These are phyloP conservation scores for Leucoraja erinaceus DNA, from an alignment of 2,113 vertebrate species.

Conservation along the genomic window DNA sequence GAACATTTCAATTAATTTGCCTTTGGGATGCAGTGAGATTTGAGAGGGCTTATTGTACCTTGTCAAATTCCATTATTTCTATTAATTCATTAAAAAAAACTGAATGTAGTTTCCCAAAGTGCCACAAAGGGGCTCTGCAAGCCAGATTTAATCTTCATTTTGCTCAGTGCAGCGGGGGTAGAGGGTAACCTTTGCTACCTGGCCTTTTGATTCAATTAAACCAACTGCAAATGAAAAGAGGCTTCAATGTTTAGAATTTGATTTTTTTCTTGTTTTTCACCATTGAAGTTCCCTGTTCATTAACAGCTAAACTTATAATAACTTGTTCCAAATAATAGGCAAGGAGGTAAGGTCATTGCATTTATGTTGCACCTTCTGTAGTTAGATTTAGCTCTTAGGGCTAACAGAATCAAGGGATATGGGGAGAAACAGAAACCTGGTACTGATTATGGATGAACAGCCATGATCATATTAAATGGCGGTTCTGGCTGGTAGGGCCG, in stretches of 20 bases:
- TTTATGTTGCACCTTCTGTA: neutral
- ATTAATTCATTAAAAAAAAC: neutral
- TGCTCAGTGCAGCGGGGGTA: neutral
- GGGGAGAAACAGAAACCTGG: too few species aligned
- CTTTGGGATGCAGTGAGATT: neutral
- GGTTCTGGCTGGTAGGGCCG: too few species aligned
- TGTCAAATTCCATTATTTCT: conserved; percentile 34
- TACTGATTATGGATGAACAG: too few species aligned
- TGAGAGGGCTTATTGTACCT: conserved; percentile 9
- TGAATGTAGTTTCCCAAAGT: too few species aligned
- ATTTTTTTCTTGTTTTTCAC: neutral
- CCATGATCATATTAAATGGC: too few species aligned
- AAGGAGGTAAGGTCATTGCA: neutral
- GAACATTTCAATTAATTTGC: conserved; percentile 23
- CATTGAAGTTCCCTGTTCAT: neutral
- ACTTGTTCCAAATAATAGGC: neutral
- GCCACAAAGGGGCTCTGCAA: conserved; percentile 30
- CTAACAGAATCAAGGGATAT: too few species aligned
- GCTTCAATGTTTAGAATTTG: neutral
- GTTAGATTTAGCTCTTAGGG: too few species aligned
- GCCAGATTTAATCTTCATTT: neutral
- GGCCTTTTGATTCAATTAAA: neutral
- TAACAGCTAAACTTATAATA: neutral
- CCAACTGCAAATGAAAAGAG: neutral
- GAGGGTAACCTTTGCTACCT: neutral